Percentiles rank a stretch among this genome's conserved stretches.
Evolutionary conservation across 2,888 invertebrate genomes (phyloP).

Genomic region (Formica aserva): DNA sequence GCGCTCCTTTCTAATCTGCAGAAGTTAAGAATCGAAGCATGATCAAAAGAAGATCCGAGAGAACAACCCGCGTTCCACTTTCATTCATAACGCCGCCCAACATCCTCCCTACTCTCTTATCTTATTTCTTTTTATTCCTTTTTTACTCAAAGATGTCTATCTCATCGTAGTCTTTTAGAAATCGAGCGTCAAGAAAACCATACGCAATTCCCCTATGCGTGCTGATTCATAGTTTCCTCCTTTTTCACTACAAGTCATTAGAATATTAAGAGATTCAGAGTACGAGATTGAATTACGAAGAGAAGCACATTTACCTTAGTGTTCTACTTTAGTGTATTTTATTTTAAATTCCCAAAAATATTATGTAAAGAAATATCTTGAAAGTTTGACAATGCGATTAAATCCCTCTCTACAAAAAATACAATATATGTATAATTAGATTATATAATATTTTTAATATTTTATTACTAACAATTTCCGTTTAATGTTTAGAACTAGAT

Average conservation of each 20-base stretch:
- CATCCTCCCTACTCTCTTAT: not conserved
- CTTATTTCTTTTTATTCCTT: not conserved
- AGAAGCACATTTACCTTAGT: not conserved
- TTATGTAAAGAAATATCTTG: not conserved
- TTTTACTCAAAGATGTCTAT: conserved; percentile 20
- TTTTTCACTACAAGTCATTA: conserved; percentile 34
- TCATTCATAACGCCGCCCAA: conserved; percentile 53
- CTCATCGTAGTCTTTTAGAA: conserved; percentile 40
- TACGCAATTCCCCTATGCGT: not conserved
- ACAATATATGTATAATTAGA: not conserved
- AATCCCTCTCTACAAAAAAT: not conserved
- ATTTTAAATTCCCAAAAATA: not conserved
- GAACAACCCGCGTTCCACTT: conserved; percentile 67
- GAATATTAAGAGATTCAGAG: conserved; percentile 26
- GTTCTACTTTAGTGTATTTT: not conserved
- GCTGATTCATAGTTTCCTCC: conserved; percentile 38
- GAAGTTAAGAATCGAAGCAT: conserved; percentile 38
- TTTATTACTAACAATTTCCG: not conserved
- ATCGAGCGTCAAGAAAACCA: conserved; percentile 35
- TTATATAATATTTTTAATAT: not conserved
- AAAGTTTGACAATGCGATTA: not conserved
- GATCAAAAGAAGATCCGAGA: conserved; percentile 62
- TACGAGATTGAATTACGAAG: conserved; percentile 21
- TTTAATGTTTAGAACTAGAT: not conserved
- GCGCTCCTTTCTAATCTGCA: conserved; percentile 60